Conservation (phyloP, 2,797 vertebrate genomes). For the Galaxias olidus region DNA sequence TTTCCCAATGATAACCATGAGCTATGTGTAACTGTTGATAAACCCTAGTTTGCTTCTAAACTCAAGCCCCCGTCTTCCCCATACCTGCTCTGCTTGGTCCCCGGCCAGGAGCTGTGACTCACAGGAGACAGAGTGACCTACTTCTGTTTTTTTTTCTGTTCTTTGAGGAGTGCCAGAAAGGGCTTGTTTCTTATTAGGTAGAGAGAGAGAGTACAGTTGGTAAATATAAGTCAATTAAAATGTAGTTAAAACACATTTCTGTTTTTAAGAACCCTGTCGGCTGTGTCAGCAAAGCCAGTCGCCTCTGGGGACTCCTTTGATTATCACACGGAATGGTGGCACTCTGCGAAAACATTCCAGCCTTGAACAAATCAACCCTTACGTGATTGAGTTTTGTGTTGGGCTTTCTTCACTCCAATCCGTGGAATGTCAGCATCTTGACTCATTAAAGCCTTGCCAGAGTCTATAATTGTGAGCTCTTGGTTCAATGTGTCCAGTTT, state of each 20-base stretch:
- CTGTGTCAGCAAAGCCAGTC: constrained; percentile 62
- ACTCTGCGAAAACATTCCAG: constrained; percentile 48
- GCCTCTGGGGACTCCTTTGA: constrained; percentile 60
- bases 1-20: not conserved
- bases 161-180: constrained; percentile 71
- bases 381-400: constrained; percentile 53
- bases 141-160: constrained; percentile 58
- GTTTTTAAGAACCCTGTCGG: constrained; percentile 56
- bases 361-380: constrained; percentile 62
- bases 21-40: constrained; percentile 1
- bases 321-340: constrained; percentile 53
- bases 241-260: constrained; percentile 64
- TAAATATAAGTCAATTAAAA: constrained; percentile 74
- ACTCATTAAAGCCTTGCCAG: constrained; percentile 45
- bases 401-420: constrained; percentile 53
- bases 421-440: constrained; percentile 50
- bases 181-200: constrained; percentile 64
- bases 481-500: constrained; percentile 41
- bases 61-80: constrained; percentile 48
- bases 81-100: constrained; percentile 75
- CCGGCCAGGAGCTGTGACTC: constrained; percentile 77
- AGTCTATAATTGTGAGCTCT: constrained; percentile 45
- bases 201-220: constrained; percentile 62
- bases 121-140: constrained; percentile 80
- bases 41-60: constrained; percentile 45